Evolutionary conservation across 2,113 vertebrate genomes (phyloP).

Genomic region (Girardinichthys multiradiatus): DNA sequence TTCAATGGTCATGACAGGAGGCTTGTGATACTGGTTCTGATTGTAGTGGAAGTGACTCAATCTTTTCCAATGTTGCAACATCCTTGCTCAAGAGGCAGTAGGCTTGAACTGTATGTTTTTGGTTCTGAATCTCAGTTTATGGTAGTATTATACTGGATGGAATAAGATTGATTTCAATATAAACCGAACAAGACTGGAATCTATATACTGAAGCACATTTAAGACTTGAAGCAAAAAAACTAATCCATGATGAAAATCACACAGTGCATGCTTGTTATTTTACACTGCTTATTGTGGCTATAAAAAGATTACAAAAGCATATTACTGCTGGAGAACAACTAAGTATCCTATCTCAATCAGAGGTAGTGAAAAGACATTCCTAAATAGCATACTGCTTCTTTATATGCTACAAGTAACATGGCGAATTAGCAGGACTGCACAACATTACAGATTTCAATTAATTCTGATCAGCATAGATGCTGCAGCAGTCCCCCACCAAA

Average conservation of each 20-base stretch:
- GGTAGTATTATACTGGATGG: not conserved
- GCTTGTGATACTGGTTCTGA: too few relatives aligned
- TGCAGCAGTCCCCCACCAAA: constrained; percentile 71
- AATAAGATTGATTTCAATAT: not conserved
- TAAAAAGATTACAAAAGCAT: constrained; percentile 14
- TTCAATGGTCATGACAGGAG: too few relatives aligned
- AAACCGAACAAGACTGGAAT: not conserved
- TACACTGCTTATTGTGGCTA: not conserved
- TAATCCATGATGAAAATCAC: not conserved
- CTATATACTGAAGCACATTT: not conserved
- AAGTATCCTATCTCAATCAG: constrained; percentile 75
- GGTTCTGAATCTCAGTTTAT: too few relatives aligned
- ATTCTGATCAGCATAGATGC: constrained; percentile 84
- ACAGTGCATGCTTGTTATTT: not conserved
- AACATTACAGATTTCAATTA: constrained; percentile 84
- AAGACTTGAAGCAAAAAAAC: too few relatives aligned
- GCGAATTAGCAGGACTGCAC: constrained; percentile 81
- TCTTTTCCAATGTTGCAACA: too few relatives aligned
- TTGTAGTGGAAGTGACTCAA: too few relatives aligned
- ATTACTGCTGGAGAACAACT: constrained; percentile 21
- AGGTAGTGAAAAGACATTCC: constrained; percentile 69
- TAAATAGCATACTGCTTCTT: constrained; percentile 79
- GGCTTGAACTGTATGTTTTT: too few relatives aligned
- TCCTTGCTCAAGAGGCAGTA: too few relatives aligned
- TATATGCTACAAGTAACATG: constrained; percentile 76